Conservation (phyloP, 2,797 vertebrate species). For the Lacerta viridis region DNA sequence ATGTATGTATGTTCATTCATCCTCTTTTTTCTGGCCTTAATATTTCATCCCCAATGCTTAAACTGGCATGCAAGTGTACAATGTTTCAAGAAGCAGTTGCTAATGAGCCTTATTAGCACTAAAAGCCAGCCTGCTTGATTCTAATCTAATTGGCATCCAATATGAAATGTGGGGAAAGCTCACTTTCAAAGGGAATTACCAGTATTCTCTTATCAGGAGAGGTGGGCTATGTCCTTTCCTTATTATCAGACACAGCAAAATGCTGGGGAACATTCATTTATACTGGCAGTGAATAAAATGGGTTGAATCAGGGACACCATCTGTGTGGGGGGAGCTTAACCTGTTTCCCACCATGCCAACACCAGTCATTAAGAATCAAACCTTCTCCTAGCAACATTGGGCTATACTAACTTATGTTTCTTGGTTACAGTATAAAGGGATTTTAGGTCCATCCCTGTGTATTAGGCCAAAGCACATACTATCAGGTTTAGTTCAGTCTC, state of each 20-base stretch:
- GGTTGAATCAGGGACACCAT: too few relatives aligned
- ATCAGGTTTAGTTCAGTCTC: not conserved
- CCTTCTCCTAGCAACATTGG: not conserved
- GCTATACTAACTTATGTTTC: not conserved
- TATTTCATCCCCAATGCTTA: slow-evolving; percentile 8
- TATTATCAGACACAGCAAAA: slow-evolving; percentile 5
- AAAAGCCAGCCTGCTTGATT: not conserved
- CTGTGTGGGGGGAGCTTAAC: not conserved
- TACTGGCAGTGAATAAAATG: not conserved
- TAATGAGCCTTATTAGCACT: not conserved
- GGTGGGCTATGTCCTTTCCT: not conserved
- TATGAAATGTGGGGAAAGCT: slow-evolving; percentile 13
- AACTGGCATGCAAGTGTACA: not conserved
- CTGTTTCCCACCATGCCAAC: not conserved
- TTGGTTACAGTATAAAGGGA: fast-evolving
- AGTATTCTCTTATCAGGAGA: not conserved
- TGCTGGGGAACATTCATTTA: not conserved
- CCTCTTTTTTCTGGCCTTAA: slow-evolving; percentile 12
- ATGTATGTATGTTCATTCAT: slow-evolving; percentile 26
- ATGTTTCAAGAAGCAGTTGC: not conserved
- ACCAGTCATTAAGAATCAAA: not conserved
- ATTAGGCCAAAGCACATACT: not conserved
- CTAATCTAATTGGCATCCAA: not conserved
- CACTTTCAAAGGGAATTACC: slow-evolving; percentile 6
- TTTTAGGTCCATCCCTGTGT: not conserved